A percentile compares a stretch with the other conserved stretches of the same genome.
Conservation (phyloP, 2,113 vertebrate genomes). For the Mungos mungo region DNA sequence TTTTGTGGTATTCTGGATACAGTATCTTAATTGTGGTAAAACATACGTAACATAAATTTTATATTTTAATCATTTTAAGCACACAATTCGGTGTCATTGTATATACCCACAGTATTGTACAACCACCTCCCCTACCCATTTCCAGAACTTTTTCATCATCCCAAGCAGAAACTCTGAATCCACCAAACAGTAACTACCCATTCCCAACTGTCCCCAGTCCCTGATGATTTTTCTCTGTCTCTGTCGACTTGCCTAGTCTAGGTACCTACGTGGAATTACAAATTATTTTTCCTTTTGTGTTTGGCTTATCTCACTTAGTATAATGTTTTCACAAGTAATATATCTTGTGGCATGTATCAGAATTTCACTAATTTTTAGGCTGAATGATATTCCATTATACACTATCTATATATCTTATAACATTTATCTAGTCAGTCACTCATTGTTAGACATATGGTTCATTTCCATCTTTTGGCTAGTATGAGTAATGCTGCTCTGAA, state of each 20-base stretch:
- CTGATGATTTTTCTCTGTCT: neutral
- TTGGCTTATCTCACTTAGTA: neutral
- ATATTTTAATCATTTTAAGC: neutral
- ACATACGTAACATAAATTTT: neutral
- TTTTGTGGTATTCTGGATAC: neutral
- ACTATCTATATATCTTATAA: neutral
- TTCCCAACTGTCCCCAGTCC: neutral
- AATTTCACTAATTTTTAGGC: neutral
- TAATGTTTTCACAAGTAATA: neutral
- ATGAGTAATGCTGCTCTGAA: neutral
- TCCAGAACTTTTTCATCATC: neutral
- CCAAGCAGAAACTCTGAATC: neutral
- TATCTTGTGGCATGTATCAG: neutral
- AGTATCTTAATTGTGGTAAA: neutral
- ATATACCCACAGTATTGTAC: neutral
- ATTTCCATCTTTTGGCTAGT: neutral
- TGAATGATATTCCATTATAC: neutral
- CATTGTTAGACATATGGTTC: neutral
- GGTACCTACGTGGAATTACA: neutral
- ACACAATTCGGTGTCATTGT: neutral
- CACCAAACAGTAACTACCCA: neutral
- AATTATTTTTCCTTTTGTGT: neutral
- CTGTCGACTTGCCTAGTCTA: neutral
- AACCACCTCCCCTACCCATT: neutral
- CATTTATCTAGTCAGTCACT: neutral